Percentiles rank a stretch among this genome's conserved stretches.
Evolutionary conservation across 2,113 vertebrate genomes (phyloP).

Genomic region (Dendropsophus ebraccatus): DNA sequence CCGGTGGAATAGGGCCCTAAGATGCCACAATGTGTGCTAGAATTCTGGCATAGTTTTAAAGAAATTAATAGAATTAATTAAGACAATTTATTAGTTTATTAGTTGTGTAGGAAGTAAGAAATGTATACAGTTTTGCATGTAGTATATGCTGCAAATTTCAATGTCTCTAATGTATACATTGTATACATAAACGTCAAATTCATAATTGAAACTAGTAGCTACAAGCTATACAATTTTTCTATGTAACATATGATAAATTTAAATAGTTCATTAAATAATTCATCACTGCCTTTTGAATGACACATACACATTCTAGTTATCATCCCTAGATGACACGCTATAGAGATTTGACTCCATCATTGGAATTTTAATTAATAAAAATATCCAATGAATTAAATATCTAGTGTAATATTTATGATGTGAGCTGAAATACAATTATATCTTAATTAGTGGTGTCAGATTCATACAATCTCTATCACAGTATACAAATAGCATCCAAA

Average conservation of each 20-base stretch:
- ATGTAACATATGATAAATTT: background rate
- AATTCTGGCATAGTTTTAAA: too few species aligned
- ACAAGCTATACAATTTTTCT: background rate
- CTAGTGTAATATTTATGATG: background rate
- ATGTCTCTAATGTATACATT: too few species aligned
- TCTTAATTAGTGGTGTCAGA: background rate
- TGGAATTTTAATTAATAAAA: constrained; percentile 5
- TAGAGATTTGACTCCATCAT: background rate
- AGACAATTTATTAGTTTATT: too few species aligned
- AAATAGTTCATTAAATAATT: background rate
- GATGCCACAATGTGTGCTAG: too few species aligned
- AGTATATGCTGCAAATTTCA: too few species aligned
- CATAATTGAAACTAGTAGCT: background rate
- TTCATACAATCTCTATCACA: background rate
- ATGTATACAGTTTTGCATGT: too few species aligned
- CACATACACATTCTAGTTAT: background rate
- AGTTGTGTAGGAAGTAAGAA: too few species aligned
- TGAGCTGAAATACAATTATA: constrained; percentile 5
- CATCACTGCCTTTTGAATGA: background rate
- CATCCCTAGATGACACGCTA: background rate
- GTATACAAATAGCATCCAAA: constrained; percentile 1
- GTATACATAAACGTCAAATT: background rate
- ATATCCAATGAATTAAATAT: background rate
- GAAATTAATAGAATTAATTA: too few species aligned
- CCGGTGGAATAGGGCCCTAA: too few species aligned